Conservation (phyloP, 1,140 invertebrate genomes). For the Ceratoteleas bidentatus region DNA sequence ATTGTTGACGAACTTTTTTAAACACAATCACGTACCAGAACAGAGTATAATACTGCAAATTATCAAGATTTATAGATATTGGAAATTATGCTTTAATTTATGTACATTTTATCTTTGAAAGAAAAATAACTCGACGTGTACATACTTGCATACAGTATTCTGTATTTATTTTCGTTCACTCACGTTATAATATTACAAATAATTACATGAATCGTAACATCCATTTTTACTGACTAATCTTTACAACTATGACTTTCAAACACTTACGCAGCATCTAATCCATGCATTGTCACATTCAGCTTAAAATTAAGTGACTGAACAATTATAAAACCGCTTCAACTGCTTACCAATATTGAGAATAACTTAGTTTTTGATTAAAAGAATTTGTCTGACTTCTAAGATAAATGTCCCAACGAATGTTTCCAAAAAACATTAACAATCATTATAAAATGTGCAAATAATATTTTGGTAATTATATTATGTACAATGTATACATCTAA, state of each 20-base stretch:
- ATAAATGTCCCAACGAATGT: background rate
- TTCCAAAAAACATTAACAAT: too few species aligned
- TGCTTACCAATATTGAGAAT: constrained; percentile 12
- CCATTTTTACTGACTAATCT: constrained; percentile 20
- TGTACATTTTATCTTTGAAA: too few species aligned
- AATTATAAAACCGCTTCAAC: constrained; percentile 16
- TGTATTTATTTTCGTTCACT: constrained; percentile 22
- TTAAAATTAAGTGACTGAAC: constrained; percentile 49
- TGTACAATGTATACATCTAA: too few species aligned
- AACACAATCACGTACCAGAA: background rate
- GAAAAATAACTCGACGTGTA: background rate
- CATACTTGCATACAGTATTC: constrained; percentile 6
- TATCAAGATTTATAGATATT: too few species aligned
- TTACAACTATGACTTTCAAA: constrained; percentile 30
- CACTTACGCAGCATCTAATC: constrained; percentile 15
- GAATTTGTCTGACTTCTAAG: constrained; percentile 1
- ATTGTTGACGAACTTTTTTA: background rate
- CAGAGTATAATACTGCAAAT: too few species aligned
- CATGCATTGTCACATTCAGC: constrained; percentile 17
- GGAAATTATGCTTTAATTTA: too few species aligned
- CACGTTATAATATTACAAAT: constrained; percentile 47
- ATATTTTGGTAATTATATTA: too few species aligned
- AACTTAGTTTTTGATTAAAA: constrained; percentile 14
- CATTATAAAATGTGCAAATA: too few species aligned
- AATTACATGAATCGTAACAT: constrained; percentile 38